Evolutionary conservation across 2,797 vertebrate genomes (phyloP).

Genomic region (Sebastes melanostomus): DNA sequence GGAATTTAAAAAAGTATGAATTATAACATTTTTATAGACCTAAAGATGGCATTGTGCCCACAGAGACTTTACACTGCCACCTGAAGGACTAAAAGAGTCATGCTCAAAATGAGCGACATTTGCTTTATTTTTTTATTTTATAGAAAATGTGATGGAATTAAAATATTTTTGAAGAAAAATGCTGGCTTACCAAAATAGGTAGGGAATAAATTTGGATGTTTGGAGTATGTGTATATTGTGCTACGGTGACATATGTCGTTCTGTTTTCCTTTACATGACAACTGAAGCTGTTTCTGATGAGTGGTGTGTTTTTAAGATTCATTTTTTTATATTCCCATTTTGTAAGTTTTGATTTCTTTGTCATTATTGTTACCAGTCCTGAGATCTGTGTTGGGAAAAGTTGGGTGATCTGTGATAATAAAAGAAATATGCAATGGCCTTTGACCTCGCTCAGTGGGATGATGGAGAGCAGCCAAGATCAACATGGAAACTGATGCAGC

Average conservation of each 20-base stretch:
- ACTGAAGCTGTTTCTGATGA: slow-evolving; percentile 64
- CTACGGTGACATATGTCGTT: slow-evolving; percentile 63
- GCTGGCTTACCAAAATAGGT: slow-evolving; percentile 75
- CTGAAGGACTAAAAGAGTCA: slow-evolving; percentile 56
- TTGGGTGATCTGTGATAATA: slow-evolving; percentile 82
- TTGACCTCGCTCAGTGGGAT: slow-evolving; percentile 30
- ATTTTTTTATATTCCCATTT: slow-evolving; percentile 78
- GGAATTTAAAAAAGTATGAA: slow-evolving; percentile 32
- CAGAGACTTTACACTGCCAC: slow-evolving; percentile 78
- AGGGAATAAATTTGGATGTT: slow-evolving; percentile 73
- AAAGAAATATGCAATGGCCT: slow-evolving; percentile 81
- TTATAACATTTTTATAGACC: slow-evolving; percentile 46
- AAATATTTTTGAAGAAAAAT: slow-evolving; percentile 81
- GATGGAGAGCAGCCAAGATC: neutral
- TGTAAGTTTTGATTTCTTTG: slow-evolving; percentile 74
- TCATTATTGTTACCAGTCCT: slow-evolving; percentile 74
- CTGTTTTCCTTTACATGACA: slow-evolving; percentile 67
- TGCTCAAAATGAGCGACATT: slow-evolving; percentile 68
- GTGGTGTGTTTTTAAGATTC: slow-evolving; percentile 73
- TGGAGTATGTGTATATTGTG: slow-evolving; percentile 75
- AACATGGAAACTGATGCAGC: neutral
- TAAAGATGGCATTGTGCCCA: slow-evolving; percentile 67
- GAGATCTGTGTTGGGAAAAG: slow-evolving; percentile 78
- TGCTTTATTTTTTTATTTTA: slow-evolving; percentile 82
- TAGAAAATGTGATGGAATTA: slow-evolving; percentile 60